These are phyloP conservation scores for Bubo bubo DNA, from an alignment of 2,113 vertebrate species.

Conservation along the genomic window DNA sequence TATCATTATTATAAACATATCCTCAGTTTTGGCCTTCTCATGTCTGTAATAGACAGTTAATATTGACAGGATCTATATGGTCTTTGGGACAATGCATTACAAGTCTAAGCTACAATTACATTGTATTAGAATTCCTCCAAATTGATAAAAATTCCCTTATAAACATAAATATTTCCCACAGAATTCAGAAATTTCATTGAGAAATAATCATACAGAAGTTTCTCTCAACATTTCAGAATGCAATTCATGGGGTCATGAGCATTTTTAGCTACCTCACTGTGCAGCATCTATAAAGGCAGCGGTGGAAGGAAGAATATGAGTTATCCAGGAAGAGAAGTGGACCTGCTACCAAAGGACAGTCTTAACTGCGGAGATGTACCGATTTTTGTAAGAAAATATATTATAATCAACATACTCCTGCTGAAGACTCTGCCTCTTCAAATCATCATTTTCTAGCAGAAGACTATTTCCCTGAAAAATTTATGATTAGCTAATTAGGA, in stretches of 20 bases:
- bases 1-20: neutral
- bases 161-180: neutral
- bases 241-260: neutral
- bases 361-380: neutral
- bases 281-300: neutral
- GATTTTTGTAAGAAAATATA: neutral
- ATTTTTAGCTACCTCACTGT: neutral
- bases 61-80: neutral
- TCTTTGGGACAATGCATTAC: neutral
- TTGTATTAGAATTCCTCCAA: neutral
- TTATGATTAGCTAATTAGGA: constrained; percentile 4
- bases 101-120: neutral
- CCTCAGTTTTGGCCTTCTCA: neutral
- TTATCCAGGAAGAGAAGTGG: neutral
- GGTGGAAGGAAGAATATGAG: neutral
- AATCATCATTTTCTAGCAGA: neutral
- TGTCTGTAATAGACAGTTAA: neutral
- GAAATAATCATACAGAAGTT: neutral
- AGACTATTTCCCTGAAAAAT: constrained; percentile 4
- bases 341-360: neutral
- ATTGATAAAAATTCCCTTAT: neutral
- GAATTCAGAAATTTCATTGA: neutral
- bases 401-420: neutral
- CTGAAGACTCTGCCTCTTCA: neutral
- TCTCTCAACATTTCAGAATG: neutral